Conservation (phyloP, 2,888 invertebrate species). For the Ichneumoninae sp. region DNA sequence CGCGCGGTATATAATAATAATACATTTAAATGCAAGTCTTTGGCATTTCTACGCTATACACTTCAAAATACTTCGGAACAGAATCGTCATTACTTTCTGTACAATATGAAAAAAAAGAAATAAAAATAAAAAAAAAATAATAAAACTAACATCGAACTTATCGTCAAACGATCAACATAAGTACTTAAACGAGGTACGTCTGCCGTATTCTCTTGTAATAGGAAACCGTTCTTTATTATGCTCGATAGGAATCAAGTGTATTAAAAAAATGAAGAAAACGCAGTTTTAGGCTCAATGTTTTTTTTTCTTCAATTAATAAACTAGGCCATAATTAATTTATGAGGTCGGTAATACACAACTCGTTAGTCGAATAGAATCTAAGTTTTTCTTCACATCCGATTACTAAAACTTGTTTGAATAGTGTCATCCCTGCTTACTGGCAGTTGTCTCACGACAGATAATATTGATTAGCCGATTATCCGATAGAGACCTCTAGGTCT, state of each 20-base stretch:
- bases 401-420: constrained; percentile 41
- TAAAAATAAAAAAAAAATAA: not conserved
- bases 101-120: constrained; percentile 35
- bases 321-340: constrained; percentile 46
- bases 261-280: not conserved
- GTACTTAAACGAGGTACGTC: constrained; percentile 64
- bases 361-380: constrained; percentile 40
- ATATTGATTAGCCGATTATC: constrained; percentile 46
- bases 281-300: constrained; percentile 23
- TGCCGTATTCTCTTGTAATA: constrained; percentile 60
- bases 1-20: constrained; percentile 71
- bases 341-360: constrained; percentile 33
- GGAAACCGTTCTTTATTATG: constrained; percentile 57
- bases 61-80: constrained; percentile 45
- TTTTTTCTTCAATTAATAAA: not conserved
- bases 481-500: constrained; percentile 35
- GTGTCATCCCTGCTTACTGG: constrained; percentile 44
- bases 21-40: constrained; percentile 82
- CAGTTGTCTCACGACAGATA: constrained; percentile 45
- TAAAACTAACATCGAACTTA: constrained; percentile 21
- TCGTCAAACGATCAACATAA: constrained; percentile 42
- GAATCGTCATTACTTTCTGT: constrained; percentile 36
- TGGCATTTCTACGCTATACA: constrained; percentile 78
- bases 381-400: constrained; percentile 31
- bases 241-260: constrained; percentile 41